Conservation (phyloP, 2,888 invertebrate genomes). For the Lacanobia wlatinum region DNA sequence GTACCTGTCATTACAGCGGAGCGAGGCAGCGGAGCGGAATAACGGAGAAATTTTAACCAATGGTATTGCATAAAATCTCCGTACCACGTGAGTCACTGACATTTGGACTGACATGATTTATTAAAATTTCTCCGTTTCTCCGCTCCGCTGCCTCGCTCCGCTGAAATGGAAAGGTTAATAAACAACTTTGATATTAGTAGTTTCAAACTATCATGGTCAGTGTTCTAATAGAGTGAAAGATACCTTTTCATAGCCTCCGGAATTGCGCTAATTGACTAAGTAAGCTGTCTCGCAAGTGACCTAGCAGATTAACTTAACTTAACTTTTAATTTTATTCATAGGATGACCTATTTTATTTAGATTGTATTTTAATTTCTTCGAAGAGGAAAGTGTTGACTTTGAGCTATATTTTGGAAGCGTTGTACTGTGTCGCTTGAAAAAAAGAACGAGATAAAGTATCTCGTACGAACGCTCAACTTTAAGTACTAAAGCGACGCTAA, state of each 20-base stretch:
- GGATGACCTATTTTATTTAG: background rate
- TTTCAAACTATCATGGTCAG: too few relatives aligned
- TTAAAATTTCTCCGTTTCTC: too few relatives aligned
- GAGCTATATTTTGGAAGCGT: constrained; percentile 4
- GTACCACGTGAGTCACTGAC: too few relatives aligned
- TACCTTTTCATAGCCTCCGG: background rate
- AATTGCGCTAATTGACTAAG: background rate
- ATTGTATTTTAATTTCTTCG: constrained; percentile 12
- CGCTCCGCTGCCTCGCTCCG: too few relatives aligned
- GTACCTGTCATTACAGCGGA: too few relatives aligned
- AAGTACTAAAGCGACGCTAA: constrained; percentile 12
- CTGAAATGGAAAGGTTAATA: too few relatives aligned
- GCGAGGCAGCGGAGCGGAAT: too few relatives aligned
- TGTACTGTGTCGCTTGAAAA: constrained; percentile 1
- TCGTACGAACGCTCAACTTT: constrained; percentile 14
- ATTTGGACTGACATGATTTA: too few relatives aligned
- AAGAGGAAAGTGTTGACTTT: constrained; percentile 6
- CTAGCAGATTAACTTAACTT: background rate
- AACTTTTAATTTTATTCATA: constrained; percentile 3
- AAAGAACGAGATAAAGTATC: constrained; percentile 15
- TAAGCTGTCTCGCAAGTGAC: background rate
- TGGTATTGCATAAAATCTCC: too few relatives aligned
- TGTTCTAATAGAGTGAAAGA: background rate
- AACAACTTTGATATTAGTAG: too few relatives aligned
- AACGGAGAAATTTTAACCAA: too few relatives aligned